Base-by-base conservation (phyloP, 1,140 invertebrate genomes). In the Scaptomyza pallida region DNA sequence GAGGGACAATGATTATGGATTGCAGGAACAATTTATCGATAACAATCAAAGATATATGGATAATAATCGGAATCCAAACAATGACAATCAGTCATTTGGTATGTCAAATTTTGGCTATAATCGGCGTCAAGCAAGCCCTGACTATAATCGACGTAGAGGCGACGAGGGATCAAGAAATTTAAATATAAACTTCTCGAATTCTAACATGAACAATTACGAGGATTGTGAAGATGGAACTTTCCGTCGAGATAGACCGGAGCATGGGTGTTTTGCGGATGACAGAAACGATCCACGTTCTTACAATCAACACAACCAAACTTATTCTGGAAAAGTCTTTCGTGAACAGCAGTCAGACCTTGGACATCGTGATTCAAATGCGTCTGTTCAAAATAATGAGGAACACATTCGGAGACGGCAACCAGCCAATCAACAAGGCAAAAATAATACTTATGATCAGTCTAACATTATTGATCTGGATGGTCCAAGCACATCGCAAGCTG, bases 401-500 rank as follows among this genome's bases (percentile, higher is more conserved):
- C n/a, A n/a, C 3, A 13, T 5, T 50, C 5, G 19, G 43, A 9
- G 44, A 21, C 12, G n/a, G 5, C 21, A 56, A 6, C 10, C 21
- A 33, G 15, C 17, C 13, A 43, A 43, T 56, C 41, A n/a, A 35
- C 17, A 10, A 3, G 12, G 2, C 6, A 48, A 48, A 23, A 17
- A 8, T 4, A 12, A 16, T 30, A 17, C 6, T 21, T 5, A 3
- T 9, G 44, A 16, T 19, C 16, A 33, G 23, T 8, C 1, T 1
- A 47, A 17, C 17, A 15, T 21, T 8, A 43, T 16, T 5, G 50
- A 17, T 15, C 33, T 37, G 19, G 55, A 23, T 16, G 13, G 9
- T 8, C 23, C 30, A 64, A 52, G 33, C n/a, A 37, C 33, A n/a
- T 37, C 12, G 33, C 33, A 35, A 35, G 33, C 10, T 35, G 33